These are phyloP conservation scores for Rhagonycha lutea DNA, from an alignment of 2,888 invertebrate species.

Conservation along the genomic window DNA sequence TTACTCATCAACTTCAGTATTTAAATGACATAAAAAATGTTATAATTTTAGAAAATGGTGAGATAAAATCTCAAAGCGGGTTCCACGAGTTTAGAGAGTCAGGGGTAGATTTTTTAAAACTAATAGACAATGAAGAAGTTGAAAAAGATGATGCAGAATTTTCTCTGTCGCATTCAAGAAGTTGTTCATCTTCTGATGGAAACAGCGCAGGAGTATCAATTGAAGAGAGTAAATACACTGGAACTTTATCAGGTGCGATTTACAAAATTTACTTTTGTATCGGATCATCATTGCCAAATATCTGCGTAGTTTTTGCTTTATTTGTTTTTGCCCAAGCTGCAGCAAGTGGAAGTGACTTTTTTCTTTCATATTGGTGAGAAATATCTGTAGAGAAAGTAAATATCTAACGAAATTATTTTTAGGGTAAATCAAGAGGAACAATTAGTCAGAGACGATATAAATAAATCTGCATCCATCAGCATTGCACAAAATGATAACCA, in stretches of 20 bases:
- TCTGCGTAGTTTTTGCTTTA: constrained; percentile 63
- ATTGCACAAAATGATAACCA: background rate
- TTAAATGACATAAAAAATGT: constrained; percentile 49
- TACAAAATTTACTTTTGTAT: constrained; percentile 75
- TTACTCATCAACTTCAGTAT: constrained; percentile 74
- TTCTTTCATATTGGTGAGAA: constrained; percentile 74
- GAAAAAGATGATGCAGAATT: constrained; percentile 43
- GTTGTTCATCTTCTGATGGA: too few relatives aligned
- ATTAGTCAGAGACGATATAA: background rate
- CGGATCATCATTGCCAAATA: constrained; percentile 68
- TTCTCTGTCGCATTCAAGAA: constrained; percentile 16
- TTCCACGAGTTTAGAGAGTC: background rate
- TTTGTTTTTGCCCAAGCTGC: constrained; percentile 70
- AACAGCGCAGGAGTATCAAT: constrained; percentile 43
- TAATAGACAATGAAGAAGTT: background rate
- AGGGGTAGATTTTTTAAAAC: background rate
- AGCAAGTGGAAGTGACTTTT: constrained; percentile 78
- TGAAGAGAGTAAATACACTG: constrained; percentile 66
- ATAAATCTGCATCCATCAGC: too few relatives aligned
- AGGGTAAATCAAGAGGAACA: constrained; percentile 29
- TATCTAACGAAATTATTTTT: background rate
- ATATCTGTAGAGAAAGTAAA: background rate
- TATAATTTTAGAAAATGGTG: constrained; percentile 54
- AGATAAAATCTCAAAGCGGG: constrained; percentile 41
- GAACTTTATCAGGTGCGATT: constrained; percentile 46